Conservation (phyloP, 2,888 invertebrate genomes). For the Micropterix aruncella region DNA sequence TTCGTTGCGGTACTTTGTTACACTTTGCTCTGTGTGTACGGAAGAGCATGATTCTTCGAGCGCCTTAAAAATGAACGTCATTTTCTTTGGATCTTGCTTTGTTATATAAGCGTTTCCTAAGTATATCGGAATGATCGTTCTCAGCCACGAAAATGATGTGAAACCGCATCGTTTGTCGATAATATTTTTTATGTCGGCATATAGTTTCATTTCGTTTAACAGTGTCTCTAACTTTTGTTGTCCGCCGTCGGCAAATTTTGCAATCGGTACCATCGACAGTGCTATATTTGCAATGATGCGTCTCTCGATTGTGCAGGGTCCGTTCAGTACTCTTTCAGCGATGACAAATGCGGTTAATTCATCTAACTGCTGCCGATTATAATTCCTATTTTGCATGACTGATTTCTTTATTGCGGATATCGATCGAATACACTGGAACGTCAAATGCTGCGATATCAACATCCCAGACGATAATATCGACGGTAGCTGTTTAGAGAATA, state of each 20-base stretch:
- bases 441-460: slow-evolving; percentile 67
- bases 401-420: slow-evolving; percentile 55
- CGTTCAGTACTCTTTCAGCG: slow-evolving; percentile 52
- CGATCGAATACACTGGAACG: slow-evolving; percentile 56
- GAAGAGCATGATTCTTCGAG: slow-evolving; percentile 29
- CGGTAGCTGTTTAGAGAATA: slow-evolving; percentile 52
- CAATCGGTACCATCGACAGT: slow-evolving; percentile 49
- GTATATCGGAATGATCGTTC: slow-evolving; percentile 61
- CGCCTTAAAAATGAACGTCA: slow-evolving; percentile 34
- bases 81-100: slow-evolving; percentile 48
- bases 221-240: slow-evolving; percentile 43
- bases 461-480: slow-evolving; percentile 58
- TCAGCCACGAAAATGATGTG: slow-evolving; percentile 71
- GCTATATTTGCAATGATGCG: slow-evolving; percentile 52
- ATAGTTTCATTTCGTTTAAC: slow-evolving; percentile 47
- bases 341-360: slow-evolving; percentile 62
- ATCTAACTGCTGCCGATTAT: slow-evolving; percentile 51
- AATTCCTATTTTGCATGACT: slow-evolving; percentile 45
- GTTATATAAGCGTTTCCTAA: slow-evolving; percentile 56
- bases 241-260: slow-evolving; percentile 47
- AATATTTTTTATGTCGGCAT: slow-evolving; percentile 42
- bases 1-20: slow-evolving; percentile 22
- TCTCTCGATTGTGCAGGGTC: slow-evolving; percentile 47
- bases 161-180: slow-evolving; percentile 53
- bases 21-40: slow-evolving; percentile 20